These are phyloP conservation scores for Glyptemys insculpta DNA, from an alignment of 2,797 vertebrate species.

Conservation along the genomic window DNA sequence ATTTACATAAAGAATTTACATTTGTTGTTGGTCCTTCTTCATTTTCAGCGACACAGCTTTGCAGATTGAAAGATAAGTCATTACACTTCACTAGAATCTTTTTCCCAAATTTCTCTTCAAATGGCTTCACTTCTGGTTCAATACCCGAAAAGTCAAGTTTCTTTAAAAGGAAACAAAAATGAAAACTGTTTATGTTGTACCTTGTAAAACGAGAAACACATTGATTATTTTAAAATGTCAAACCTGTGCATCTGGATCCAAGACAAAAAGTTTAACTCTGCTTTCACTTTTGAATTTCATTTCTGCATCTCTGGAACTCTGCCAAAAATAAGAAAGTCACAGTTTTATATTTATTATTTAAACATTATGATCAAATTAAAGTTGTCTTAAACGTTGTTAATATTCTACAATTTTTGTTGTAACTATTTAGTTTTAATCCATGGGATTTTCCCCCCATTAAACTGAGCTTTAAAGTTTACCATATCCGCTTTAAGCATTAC, in stretches of 20 bases:
- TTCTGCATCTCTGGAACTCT: constrained; percentile 94
- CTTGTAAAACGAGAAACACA: neutral
- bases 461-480: neutral
- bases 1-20: constrained; percentile 79
- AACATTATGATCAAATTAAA: neutral
- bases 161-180: constrained; percentile 79
- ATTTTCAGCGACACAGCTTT: constrained; percentile 95
- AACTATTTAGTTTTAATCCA: neutral
- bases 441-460: neutral
- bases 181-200: neutral
- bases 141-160: constrained; percentile 93
- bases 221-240: constrained; percentile 6
- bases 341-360: neutral
- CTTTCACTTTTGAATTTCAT: constrained; percentile 93
- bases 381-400: neutral
- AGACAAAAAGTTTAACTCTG: constrained; percentile 92
- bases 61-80: constrained; percentile 95
- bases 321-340: constrained; percentile 58
- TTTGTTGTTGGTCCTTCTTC: constrained; percentile 96
- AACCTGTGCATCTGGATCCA: constrained; percentile 98
- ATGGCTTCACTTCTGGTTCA: constrained; percentile 93
- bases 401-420: neutral
- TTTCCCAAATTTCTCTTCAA: constrained; percentile 97
- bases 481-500: neutral
- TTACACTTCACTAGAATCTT: constrained; percentile 94